phyloP scores from a whole-genome alignment of 2,797 vertebrate species.

The Microchirus variegatus region DNA sequence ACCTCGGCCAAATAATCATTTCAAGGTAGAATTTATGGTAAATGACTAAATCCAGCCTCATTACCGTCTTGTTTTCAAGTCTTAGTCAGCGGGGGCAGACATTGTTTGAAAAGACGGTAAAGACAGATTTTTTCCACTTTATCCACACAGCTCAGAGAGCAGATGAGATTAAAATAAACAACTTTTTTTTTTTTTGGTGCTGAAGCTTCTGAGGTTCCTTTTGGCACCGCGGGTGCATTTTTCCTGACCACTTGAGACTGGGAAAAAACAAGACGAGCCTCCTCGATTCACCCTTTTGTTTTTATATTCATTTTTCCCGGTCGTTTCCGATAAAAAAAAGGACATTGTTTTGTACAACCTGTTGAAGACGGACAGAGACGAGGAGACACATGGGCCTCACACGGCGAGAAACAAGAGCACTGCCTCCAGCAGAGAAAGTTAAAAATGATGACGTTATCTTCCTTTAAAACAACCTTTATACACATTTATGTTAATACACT shows the following conservation, averaged over 20 bases:
- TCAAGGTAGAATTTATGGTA: slow-evolving; percentile 8
- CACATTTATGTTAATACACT: slow-evolving; percentile 50
- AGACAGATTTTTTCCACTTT: slow-evolving; percentile 45
- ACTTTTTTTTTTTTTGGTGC: slow-evolving; percentile 4
- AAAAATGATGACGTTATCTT: too few relatives aligned
- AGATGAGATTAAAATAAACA: slow-evolving; percentile 44
- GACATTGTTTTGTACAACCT: slow-evolving; percentile 46
- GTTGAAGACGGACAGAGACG: slow-evolving; percentile 29
- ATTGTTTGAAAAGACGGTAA: slow-evolving; percentile 59
- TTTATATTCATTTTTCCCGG: slow-evolving; percentile 40
- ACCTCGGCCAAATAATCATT: neutral
- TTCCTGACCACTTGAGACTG: slow-evolving; percentile 17
- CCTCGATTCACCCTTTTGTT: slow-evolving; percentile 23
- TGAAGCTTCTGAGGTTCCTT: slow-evolving; percentile 25
- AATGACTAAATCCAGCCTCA: slow-evolving; percentile 12
- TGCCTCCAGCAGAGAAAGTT: slow-evolving; percentile 12
- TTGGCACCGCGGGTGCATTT: slow-evolving; percentile 5
- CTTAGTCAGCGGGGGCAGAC: slow-evolving; percentile 57
- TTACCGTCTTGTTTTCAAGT: slow-evolving; percentile 31
- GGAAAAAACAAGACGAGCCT: slow-evolving; percentile 49
- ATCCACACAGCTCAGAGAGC: slow-evolving; percentile 30
- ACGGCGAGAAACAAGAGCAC: slow-evolving; percentile 19
- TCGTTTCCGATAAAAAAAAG: slow-evolving; percentile 42
- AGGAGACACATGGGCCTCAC: slow-evolving; percentile 4
- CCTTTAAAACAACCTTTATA: slow-evolving; percentile 41